Evolutionary conservation across 2,797 vertebrate genomes (phyloP).

Genomic region (Pseudomugil tenellus): DNA sequence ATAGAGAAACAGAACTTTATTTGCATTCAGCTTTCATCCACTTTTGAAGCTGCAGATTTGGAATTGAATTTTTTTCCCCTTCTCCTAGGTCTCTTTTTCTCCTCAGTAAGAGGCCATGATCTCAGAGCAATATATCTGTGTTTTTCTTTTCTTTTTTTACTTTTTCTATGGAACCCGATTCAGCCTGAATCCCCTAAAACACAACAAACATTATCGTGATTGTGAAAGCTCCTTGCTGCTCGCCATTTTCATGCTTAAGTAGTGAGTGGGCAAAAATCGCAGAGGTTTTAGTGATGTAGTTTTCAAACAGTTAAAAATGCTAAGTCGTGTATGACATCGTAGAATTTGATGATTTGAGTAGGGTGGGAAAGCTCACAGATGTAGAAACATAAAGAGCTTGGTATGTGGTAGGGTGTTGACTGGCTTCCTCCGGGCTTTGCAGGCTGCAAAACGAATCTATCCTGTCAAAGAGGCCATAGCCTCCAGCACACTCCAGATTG

Average conservation of each 20-base stretch:
- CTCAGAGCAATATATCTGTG: slow-evolving; percentile 52
- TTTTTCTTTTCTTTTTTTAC: slow-evolving; percentile 59
- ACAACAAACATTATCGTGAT: slow-evolving; percentile 58
- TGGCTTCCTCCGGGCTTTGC: slow-evolving; percentile 64
- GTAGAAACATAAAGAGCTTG: slow-evolving; percentile 75
- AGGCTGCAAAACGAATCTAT: slow-evolving; percentile 75
- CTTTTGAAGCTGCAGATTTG: slow-evolving; percentile 78
- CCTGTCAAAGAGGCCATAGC: slow-evolving; percentile 73
- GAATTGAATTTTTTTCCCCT: slow-evolving; percentile 73
- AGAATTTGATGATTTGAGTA: slow-evolving; percentile 65
- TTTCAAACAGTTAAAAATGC: slow-evolving; percentile 39
- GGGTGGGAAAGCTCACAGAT: slow-evolving; percentile 50
- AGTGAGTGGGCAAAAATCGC: slow-evolving; percentile 12
- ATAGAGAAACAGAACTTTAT: slow-evolving; percentile 80
- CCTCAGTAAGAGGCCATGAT: slow-evolving; percentile 71
- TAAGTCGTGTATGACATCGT: slow-evolving; percentile 63
- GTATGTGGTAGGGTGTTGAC: slow-evolving; percentile 72
- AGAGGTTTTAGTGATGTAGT: slow-evolving; percentile 17
- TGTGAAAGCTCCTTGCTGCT: slow-evolving; percentile 36
- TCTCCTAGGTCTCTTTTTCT: slow-evolving; percentile 54
- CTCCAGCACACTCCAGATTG: slow-evolving; percentile 77
- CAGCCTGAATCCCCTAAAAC: slow-evolving; percentile 56
- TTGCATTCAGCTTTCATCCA: slow-evolving; percentile 81
- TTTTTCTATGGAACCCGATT: slow-evolving; percentile 54
- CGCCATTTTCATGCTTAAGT: slow-evolving; percentile 23